Conservation (phyloP, 1,140 invertebrate genomes). For the Nebria ingens region DNA sequence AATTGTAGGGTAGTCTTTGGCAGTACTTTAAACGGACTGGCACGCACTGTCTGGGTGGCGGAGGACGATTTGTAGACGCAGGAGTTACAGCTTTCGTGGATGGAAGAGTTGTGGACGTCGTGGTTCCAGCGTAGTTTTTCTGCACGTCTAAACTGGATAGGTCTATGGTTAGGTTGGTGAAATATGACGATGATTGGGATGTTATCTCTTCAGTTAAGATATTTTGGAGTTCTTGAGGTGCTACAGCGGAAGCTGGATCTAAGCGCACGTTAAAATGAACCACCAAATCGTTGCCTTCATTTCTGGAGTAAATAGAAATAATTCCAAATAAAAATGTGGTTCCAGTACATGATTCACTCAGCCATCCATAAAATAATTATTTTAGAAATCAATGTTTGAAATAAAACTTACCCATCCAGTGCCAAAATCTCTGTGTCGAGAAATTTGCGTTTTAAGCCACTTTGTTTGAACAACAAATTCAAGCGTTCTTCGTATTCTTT, state of each 20-base stretch:
- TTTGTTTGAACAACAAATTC: conserved; percentile 61
- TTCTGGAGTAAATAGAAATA: conserved; percentile 38
- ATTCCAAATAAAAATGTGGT: neutral
- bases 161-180: conserved; percentile 53
- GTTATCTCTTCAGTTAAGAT: conserved; percentile 45
- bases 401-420: conserved; percentile 60
- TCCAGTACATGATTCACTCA: neutral
- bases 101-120: conserved; percentile 41
- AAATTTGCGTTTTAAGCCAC: conserved; percentile 56
- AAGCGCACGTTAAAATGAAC: conserved; percentile 64
- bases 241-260: conserved; percentile 44
- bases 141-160: conserved; percentile 54
- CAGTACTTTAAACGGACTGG: conserved; percentile 59
- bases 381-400: neutral
- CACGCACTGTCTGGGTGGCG: conserved; percentile 54
- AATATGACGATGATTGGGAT: conserved; percentile 40
- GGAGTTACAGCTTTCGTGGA: conserved; percentile 32
- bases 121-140: conserved; percentile 43
- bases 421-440: conserved; percentile 59
- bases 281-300: conserved; percentile 51
- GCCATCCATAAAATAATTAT: neutral
- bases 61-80: conserved; percentile 36
- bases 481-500: conserved; percentile 62
- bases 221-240: conserved; percentile 38
- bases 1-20: conserved; percentile 60